phyloP scores from a whole-genome alignment of 1,140 invertebrate genomes.

The Leptinotarsa lineolata region DNA sequence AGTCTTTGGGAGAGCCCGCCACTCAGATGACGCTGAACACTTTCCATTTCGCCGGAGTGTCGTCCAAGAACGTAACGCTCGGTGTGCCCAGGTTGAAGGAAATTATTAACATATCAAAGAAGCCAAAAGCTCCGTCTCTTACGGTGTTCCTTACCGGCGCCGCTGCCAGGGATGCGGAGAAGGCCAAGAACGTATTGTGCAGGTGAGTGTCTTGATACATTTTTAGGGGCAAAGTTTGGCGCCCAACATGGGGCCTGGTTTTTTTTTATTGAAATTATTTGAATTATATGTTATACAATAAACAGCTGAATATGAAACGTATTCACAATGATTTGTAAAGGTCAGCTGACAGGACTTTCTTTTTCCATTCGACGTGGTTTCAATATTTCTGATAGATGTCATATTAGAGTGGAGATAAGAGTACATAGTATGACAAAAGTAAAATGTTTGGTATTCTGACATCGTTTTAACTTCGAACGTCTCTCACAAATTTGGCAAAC shows the following conservation, averaged over 20 bases:
- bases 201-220: neutral
- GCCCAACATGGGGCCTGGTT: neutral
- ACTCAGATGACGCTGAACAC: constrained; percentile 99
- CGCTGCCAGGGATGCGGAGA: constrained; percentile 96
- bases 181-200: constrained; percentile 98
- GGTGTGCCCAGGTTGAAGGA: constrained; percentile 97
- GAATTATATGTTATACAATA: too few relatives aligned
- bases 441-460: too few relatives aligned
- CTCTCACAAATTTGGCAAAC: too few relatives aligned
- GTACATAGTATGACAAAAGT: too few relatives aligned
- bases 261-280: too few relatives aligned
- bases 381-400: too few relatives aligned
- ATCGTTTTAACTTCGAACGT: too few relatives aligned
- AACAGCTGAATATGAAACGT: too few relatives aligned
- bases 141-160: constrained; percentile 96
- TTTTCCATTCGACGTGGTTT: too few relatives aligned
- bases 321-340: too few relatives aligned
- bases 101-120: constrained; percentile 99
- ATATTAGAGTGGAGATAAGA: too few relatives aligned
- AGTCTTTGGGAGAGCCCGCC: constrained; percentile 97
- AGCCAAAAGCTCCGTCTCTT: constrained; percentile 97
- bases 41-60: constrained; percentile 99
- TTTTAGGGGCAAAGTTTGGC: neutral
- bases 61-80: constrained; percentile 99
- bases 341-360: too few relatives aligned